These are phyloP conservation scores for Anagyrus pseudococci DNA, from an alignment of 2,888 invertebrate genomes.

Conservation along the genomic window DNA sequence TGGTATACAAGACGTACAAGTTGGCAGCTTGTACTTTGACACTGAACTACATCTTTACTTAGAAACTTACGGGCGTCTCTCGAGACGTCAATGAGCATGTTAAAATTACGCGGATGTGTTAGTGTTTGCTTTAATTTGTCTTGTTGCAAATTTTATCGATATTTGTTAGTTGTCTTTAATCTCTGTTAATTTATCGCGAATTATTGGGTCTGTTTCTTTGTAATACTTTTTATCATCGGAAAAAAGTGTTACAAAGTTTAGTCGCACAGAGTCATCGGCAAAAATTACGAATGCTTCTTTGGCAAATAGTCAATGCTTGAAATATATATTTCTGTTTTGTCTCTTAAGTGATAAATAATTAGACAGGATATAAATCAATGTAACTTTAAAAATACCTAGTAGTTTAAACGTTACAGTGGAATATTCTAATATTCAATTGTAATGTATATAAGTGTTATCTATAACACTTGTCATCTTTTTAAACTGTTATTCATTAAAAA, in stretches of 20 bases:
- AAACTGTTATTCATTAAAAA: too few relatives aligned
- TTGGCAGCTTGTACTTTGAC: too few relatives aligned
- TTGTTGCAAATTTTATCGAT: not conserved
- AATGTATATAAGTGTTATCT: too few relatives aligned
- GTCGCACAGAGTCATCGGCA: not conserved
- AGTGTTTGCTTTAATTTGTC: not conserved
- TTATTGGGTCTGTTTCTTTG: not conserved
- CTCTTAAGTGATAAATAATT: not conserved
- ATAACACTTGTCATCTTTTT: too few relatives aligned
- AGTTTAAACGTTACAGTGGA: not conserved
- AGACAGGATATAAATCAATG: not conserved
- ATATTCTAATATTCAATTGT: not conserved
- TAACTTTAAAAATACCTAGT: not conserved
- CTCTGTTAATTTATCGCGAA: too few relatives aligned
- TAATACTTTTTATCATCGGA: not conserved
- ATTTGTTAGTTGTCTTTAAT: not conserved
- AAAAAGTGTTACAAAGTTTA: not conserved
- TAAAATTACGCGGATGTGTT: too few relatives aligned
- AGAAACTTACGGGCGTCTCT: not conserved
- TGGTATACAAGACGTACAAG: too few relatives aligned
- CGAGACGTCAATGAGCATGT: too few relatives aligned
- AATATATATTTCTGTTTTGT: not conserved
- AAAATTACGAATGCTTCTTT: too few relatives aligned
- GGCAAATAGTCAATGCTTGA: not conserved
- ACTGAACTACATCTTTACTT: too few relatives aligned